A percentile compares a stretch with the other conserved stretches of the same genome.
Evolutionary conservation across 2,797 vertebrate species (phyloP).

Genomic region (Enteromius fasciolatus): DNA sequence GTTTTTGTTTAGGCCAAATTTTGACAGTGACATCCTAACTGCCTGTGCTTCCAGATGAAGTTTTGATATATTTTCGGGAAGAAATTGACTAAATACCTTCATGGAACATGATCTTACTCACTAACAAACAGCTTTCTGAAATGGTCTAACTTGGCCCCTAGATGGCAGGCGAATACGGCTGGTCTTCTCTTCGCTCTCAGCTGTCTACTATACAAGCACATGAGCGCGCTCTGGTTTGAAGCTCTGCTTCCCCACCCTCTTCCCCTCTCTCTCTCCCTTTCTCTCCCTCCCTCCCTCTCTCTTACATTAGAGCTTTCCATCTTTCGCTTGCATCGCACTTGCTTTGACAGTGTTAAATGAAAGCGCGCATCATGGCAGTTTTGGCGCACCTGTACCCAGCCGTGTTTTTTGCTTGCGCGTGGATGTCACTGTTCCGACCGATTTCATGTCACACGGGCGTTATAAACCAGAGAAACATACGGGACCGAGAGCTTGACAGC

Average conservation of each 20-base stretch:
- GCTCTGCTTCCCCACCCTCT: constrained; percentile 35
- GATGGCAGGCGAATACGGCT: constrained; percentile 35
- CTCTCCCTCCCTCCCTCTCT: constrained; percentile 18
- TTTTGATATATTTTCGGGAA: no score
- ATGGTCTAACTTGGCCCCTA: background rate
- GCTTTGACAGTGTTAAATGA: constrained; percentile 72
- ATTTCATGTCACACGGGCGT: constrained; percentile 67
- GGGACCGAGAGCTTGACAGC: constrained; percentile 60
- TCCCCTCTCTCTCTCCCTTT: background rate
- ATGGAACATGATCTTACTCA: no score
- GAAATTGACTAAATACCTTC: no score
- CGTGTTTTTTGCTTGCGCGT: constrained; percentile 70
- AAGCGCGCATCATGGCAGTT: constrained; percentile 70
- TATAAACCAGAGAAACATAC: constrained; percentile 63
- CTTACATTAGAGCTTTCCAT: constrained; percentile 72
- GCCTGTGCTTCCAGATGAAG: no score
- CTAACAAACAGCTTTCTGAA: background rate
- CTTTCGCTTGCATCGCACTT: constrained; percentile 72
- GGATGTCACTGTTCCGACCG: constrained; percentile 71
- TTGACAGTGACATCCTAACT: no score
- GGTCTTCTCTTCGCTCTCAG: background rate
- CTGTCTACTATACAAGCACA: background rate
- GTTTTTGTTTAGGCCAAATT: background rate
- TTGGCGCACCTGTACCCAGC: constrained; percentile 70
- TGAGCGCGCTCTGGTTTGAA: constrained; percentile 13